A percentile compares a stretch with the other conserved stretches of the same genome.
phyloP scores from a whole-genome alignment of 2,797 vertebrate genomes.

The Enteromius radiatus region DNA sequence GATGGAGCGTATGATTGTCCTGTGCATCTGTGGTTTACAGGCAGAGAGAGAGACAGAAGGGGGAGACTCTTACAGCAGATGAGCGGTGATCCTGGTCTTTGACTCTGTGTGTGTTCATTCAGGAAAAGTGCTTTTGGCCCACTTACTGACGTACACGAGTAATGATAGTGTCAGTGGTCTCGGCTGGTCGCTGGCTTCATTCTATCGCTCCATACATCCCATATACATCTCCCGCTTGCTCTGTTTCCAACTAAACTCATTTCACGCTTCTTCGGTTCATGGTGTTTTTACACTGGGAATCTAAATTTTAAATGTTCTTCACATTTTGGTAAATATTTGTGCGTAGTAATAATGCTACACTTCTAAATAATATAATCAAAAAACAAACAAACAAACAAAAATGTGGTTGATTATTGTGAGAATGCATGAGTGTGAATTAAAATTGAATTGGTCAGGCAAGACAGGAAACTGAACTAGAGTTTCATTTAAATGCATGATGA shows the following conservation, averaged over 20 bases:
- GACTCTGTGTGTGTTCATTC: slow-evolving; percentile 38
- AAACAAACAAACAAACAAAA: neutral
- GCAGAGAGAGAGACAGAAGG: neutral
- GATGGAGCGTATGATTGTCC: slow-evolving; percentile 35
- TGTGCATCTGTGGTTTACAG: slow-evolving; percentile 34
- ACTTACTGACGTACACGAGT: slow-evolving; percentile 38
- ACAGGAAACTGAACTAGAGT: neutral
- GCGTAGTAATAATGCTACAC: neutral
- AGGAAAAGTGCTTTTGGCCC: slow-evolving; percentile 37
- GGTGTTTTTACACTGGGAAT: neutral
- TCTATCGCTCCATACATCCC: neutral
- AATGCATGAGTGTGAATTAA: neutral
- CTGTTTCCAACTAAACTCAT: neutral
- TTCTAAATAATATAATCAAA: neutral
- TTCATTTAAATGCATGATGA: neutral
- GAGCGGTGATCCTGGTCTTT: slow-evolving; percentile 33
- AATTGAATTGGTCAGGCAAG: neutral
- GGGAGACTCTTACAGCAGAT: slow-evolving; percentile 25
- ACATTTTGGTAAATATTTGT: neutral
- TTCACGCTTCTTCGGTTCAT: neutral
- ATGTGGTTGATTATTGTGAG: neutral
- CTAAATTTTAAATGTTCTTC: neutral
- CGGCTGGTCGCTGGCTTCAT: slow-evolving; percentile 27
- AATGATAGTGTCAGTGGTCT: slow-evolving; percentile 36
- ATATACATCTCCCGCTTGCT: neutral